These are phyloP conservation scores for Orthosia gracilis DNA, from an alignment of 2,888 invertebrate species.

Conservation along the genomic window DNA sequence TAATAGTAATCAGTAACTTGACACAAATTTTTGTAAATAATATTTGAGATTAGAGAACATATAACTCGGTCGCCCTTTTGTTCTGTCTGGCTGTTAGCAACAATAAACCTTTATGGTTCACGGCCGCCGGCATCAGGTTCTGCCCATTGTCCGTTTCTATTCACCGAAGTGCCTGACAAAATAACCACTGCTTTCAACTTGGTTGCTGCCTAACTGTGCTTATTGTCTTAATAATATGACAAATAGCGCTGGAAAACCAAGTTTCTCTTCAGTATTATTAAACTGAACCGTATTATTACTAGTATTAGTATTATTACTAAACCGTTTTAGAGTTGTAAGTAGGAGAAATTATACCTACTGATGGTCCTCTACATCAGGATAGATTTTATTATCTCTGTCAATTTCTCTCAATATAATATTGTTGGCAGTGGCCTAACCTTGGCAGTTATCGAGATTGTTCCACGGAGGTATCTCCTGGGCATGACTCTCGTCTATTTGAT, in stretches of 20 bases:
- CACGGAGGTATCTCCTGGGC: neutral
- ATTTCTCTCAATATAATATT: neutral
- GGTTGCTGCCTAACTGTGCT: slow-evolving; percentile 6
- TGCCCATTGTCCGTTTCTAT: slow-evolving; percentile 46
- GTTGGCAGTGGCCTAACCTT: neutral
- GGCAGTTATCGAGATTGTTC: neutral
- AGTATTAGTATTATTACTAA: no score
- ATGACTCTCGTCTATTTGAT: neutral
- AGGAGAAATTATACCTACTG: neutral
- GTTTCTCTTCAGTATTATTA: neutral
- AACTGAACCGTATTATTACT: no score
- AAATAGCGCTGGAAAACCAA: neutral
- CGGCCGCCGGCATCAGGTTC: slow-evolving; percentile 46
- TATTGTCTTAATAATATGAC: neutral
- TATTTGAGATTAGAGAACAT: slow-evolving; percentile 26
- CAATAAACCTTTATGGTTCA: slow-evolving; percentile 47
- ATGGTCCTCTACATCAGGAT: no score
- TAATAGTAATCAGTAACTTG: slow-evolving; percentile 6
- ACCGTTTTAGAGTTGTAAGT: neutral
- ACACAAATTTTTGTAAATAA: slow-evolving; percentile 3
- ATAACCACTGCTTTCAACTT: slow-evolving; percentile 31
- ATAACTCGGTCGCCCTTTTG: slow-evolving; percentile 32
- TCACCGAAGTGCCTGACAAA: slow-evolving; percentile 28
- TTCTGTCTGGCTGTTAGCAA: slow-evolving; percentile 31
- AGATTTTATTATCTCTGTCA: neutral